Evolutionary conservation across 2,888 invertebrate genomes (phyloP).

Genomic region (Copidosoma aretas): DNA sequence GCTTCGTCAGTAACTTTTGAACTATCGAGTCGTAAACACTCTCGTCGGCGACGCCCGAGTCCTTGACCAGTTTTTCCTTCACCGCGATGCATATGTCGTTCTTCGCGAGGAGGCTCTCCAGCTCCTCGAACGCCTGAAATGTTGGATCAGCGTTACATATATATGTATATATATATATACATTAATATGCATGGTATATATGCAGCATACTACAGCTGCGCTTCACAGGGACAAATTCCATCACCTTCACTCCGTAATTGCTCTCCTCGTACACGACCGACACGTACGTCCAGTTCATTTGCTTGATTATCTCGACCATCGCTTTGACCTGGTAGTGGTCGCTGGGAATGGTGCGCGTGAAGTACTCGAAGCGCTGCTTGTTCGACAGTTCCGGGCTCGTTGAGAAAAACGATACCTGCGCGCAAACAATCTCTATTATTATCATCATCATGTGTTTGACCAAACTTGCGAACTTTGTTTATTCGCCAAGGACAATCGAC

Average conservation of each 20-base stretch:
- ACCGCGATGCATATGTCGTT: conserved; percentile 92
- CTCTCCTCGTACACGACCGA: conserved; percentile 96
- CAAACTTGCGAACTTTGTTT: too few relatives aligned
- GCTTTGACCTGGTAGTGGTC: conserved; percentile 94
- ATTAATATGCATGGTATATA: too few relatives aligned
- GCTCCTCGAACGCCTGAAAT: conserved; percentile 87
- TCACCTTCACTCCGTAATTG: conserved; percentile 92
- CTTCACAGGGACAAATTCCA: too few relatives aligned
- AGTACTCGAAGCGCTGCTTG: conserved; percentile 93
- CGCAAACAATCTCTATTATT: too few relatives aligned
- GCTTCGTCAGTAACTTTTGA: conserved; percentile 81
- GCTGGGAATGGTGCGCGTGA: conserved; percentile 92
- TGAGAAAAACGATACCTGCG: conserved; percentile 92
- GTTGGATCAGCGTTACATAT: conserved; percentile 25
- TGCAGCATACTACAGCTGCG: too few relatives aligned
- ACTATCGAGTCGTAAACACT: conserved; percentile 88
- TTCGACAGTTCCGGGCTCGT: conserved; percentile 93
- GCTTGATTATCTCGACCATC: conserved; percentile 90
- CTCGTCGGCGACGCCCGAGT: conserved; percentile 92
- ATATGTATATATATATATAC: too few relatives aligned
- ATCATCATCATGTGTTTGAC: too few relatives aligned
- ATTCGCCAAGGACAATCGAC: too few relatives aligned
- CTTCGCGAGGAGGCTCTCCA: conserved; percentile 83
- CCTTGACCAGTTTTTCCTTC: conserved; percentile 93
- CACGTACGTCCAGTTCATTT: conserved; percentile 91